Conservation (phyloP, 2,797 vertebrate genomes). For the Melanotaenia trifasciata region DNA sequence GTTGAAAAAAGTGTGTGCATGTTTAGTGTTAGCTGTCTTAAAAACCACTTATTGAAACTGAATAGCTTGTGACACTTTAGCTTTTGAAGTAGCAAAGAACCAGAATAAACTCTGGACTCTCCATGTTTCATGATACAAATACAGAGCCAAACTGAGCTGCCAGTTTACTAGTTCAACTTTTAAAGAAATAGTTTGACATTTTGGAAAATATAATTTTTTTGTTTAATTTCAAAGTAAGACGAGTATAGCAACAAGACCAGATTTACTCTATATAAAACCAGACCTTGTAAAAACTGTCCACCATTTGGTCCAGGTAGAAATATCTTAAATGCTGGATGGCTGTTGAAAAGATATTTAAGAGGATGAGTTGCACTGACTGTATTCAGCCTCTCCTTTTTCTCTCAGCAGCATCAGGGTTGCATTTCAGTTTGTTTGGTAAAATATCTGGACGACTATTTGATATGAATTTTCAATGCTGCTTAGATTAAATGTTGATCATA, state of each 20-base stretch:
- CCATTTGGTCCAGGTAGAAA: neutral
- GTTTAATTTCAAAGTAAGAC: neutral
- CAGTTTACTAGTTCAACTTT: slow-evolving; percentile 11
- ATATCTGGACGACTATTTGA: neutral
- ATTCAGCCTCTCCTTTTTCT: neutral
- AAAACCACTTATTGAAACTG: slow-evolving; percentile 25
- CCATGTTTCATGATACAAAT: slow-evolving; percentile 5
- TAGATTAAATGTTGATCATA: neutral
- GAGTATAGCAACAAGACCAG: neutral
- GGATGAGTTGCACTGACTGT: neutral
- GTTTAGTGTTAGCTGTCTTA: slow-evolving; percentile 38
- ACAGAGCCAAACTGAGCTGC: slow-evolving; percentile 2
- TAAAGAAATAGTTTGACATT: slow-evolving; percentile 24
- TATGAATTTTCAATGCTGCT: neutral
- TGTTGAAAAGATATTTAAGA: neutral
- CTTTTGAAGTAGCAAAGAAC: slow-evolving; percentile 19
- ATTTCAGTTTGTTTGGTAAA: neutral
- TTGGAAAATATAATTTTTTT: slow-evolving; percentile 3
- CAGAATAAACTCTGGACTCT: slow-evolving; percentile 21
- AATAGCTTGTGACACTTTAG: slow-evolving; percentile 26
- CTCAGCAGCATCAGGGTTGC: neutral
- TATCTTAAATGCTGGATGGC: neutral
- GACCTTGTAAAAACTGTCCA: neutral
- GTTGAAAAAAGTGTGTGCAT: slow-evolving; percentile 39
- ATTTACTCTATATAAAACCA: neutral